phyloP scores from a whole-genome alignment of 2,113 vertebrate species.

The Zapus hudsonius region DNA sequence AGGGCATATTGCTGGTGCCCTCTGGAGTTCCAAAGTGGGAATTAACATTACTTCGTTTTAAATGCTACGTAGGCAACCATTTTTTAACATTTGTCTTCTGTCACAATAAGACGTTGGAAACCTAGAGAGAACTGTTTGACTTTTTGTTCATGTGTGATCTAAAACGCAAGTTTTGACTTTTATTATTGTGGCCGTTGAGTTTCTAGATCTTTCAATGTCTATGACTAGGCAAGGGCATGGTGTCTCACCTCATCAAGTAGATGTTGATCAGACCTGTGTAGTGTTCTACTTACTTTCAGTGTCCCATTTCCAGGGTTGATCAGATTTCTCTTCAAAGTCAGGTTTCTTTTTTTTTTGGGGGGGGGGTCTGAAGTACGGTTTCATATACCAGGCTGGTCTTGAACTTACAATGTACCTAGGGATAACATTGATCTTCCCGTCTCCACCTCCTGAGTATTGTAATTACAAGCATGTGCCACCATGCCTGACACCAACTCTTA shows the following conservation, averaged over 20 bases:
- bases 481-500: not conserved
- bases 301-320: not conserved
- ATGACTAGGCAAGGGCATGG: not conserved
- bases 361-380: not conserved
- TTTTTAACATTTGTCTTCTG: constrained; percentile 45
- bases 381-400: not conserved
- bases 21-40: constrained; percentile 83
- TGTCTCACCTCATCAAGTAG: not conserved
- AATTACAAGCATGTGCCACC: not conserved
- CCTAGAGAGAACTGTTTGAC: not conserved
- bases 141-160: not conserved
- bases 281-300: not conserved
- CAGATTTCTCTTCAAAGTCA: not conserved
- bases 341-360: not conserved
- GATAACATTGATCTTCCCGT: not conserved
- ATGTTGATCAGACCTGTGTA: not conserved
- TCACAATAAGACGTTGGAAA: constrained; percentile 13
- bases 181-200: not conserved
- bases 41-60: constrained; percentile 36
- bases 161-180: not conserved
- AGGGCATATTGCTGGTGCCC: constrained; percentile 87
- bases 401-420: not conserved
- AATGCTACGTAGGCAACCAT: constrained; percentile 61
- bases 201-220: not conserved
- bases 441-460: not conserved